A percentile compares a stretch with the other conserved stretches of the same genome.
phyloP scores from a whole-genome alignment of 2,797 vertebrate genomes.

The Pipistrellus kuhlii region DNA sequence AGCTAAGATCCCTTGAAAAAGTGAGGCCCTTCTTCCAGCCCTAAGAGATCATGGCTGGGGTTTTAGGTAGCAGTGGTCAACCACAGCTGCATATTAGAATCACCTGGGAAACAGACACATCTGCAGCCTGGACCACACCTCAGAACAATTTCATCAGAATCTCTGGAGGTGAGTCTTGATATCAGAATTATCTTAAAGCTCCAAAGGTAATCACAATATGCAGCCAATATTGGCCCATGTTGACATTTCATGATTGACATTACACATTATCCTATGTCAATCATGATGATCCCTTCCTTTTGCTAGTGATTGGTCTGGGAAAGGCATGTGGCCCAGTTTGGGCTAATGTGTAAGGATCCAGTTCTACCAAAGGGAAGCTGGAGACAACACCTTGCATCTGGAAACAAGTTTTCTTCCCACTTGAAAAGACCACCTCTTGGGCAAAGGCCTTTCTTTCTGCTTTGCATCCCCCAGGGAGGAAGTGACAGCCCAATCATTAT shows the following conservation, averaged over 20 bases:
- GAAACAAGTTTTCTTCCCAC: not conserved
- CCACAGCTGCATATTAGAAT: not conserved
- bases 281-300: not conserved
- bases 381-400: not conserved
- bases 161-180: not conserved
- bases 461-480: not conserved
- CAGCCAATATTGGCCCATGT: not conserved
- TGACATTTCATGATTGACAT: not conserved
- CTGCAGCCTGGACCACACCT: not conserved
- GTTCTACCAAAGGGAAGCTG: not conserved
- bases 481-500: not conserved
- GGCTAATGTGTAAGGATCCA: not conserved
- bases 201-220: not conserved
- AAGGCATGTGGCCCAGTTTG: not conserved
- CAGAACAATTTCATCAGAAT: not conserved
- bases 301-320: not conserved
- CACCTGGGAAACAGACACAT: slow-evolving; percentile 8
- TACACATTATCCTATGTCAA: not conserved
- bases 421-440: not conserved
- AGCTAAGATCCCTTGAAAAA: not conserved
- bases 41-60: not conserved
- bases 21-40: not conserved
- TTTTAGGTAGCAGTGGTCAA: not conserved
- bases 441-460: not conserved
- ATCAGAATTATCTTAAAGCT: not conserved